Evolutionary conservation across 2,113 vertebrate genomes (phyloP).

Genomic region (Scopus umbretta): DNA sequence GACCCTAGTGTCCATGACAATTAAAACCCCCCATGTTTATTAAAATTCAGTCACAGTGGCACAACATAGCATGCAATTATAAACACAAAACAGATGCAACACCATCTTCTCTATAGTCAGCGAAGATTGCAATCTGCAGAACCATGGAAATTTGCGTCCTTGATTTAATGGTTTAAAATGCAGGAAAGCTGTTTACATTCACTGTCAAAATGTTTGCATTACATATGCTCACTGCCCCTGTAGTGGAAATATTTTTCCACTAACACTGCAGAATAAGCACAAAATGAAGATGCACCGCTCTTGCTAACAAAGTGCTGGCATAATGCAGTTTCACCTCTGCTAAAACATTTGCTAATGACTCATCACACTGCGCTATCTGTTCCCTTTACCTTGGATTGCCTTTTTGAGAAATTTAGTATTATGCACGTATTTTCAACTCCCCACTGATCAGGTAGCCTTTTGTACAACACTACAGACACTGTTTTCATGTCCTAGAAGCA

Average conservation of each 20-base stretch:
- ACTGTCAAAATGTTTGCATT: conserved; percentile 71
- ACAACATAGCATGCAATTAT: conserved; percentile 34
- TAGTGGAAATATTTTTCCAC: conserved; percentile 41
- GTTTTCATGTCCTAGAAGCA: background rate
- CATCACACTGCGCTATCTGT: conserved; percentile 11
- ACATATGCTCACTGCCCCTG: conserved; percentile 63
- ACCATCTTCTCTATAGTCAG: conserved; percentile 28
- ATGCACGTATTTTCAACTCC: background rate
- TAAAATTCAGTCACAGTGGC: conserved; percentile 35
- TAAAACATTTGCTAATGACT: conserved; percentile 61
- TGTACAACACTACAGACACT: background rate
- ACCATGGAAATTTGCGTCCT: conserved; percentile 32
- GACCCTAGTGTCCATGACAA: background rate
- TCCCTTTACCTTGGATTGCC: conserved; percentile 12
- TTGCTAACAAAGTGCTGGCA: conserved; percentile 46
- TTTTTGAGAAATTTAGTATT: conserved; percentile 14
- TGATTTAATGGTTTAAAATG: conserved; percentile 56
- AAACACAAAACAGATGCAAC: conserved; percentile 61
- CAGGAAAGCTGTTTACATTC: conserved; percentile 57
- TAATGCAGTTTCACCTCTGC: conserved; percentile 54
- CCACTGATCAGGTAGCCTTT: background rate
- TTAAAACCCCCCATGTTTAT: conserved; percentile 7
- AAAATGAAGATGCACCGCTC: conserved; percentile 35
- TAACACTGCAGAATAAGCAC: conserved; percentile 40
- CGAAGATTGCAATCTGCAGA: conserved; percentile 41